phyloP scores from a whole-genome alignment of 1,140 invertebrate genomes.

The Homarus americanus region DNA sequence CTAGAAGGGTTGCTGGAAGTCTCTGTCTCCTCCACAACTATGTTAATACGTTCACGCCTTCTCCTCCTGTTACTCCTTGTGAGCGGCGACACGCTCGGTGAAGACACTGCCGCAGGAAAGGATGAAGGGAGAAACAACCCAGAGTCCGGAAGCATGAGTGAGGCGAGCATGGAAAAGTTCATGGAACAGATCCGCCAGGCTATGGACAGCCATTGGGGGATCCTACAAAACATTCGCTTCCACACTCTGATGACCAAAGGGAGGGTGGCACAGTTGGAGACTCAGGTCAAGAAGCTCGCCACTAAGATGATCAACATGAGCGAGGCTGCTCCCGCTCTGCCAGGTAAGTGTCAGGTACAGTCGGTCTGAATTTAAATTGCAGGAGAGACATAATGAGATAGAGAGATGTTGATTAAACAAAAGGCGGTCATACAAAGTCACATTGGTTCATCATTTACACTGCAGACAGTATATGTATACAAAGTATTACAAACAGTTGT shows the following conservation, averaged over 20 bases:
- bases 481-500: no score
- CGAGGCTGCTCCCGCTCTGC: no score
- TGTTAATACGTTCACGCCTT: slow-evolving; percentile 4
- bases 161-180: background rate
- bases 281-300: slow-evolving; percentile 27
- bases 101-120: background rate
- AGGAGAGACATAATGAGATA: no score
- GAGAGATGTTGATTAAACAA: no score
- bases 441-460: no score
- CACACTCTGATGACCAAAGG: slow-evolving; percentile 44
- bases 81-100: background rate
- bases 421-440: no score
- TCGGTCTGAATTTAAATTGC: no score
- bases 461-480: no score
- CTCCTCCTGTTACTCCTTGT: background rate
- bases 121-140: background rate
- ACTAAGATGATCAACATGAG: background rate
- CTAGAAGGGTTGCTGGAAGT: no score
- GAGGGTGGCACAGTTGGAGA: slow-evolving; percentile 30
- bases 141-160: background rate
- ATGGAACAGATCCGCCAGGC: slow-evolving; percentile 32
- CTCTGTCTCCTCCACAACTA: background rate
- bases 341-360: no score
- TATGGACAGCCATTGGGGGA: slow-evolving; percentile 37
- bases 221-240: slow-evolving; percentile 49